These are phyloP conservation scores for Alligator mississippiensis DNA, from an alignment of 2,113 vertebrate genomes.

Conservation along the genomic window DNA sequence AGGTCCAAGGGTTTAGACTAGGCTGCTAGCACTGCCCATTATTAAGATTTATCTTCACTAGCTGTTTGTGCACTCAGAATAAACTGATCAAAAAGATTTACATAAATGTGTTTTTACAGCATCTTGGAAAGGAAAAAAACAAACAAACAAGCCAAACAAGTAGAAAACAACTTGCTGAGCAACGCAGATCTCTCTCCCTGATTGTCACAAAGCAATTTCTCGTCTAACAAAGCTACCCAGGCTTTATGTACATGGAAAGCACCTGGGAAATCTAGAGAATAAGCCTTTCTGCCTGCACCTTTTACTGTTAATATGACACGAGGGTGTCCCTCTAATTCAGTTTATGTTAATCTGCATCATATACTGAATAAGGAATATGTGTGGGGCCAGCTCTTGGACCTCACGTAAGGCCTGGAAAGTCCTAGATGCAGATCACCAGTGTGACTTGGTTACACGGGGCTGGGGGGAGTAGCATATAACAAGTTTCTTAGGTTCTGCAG, in stretches of 20 bases:
- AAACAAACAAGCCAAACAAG: neutral
- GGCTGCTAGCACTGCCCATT: neutral
- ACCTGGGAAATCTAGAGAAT: neutral
- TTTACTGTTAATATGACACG: neutral
- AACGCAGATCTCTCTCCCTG: conserved; percentile 21
- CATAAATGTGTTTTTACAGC: conserved; percentile 15
- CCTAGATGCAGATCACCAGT: neutral
- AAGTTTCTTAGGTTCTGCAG: neutral
- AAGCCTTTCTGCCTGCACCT: neutral
- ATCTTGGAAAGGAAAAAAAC: conserved; percentile 2
- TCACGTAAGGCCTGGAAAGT: neutral
- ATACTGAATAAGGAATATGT: accelerated
- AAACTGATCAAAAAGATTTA: neutral
- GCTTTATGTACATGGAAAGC: neutral
- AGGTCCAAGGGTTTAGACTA: neutral
- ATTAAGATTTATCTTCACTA: neutral
- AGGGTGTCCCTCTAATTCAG: neutral
- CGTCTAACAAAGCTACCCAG: neutral
- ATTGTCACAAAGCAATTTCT: neutral
- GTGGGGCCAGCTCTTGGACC: accelerated
- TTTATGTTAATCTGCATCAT: accelerated
- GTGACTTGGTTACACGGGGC: accelerated
- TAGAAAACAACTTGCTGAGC: conserved; percentile 25
- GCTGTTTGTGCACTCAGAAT: conserved; percentile 9
- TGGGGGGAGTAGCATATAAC: no score